Evolutionary conservation across 2,888 invertebrate genomes (phyloP).

Genomic region (Agrilus biguttatus): DNA sequence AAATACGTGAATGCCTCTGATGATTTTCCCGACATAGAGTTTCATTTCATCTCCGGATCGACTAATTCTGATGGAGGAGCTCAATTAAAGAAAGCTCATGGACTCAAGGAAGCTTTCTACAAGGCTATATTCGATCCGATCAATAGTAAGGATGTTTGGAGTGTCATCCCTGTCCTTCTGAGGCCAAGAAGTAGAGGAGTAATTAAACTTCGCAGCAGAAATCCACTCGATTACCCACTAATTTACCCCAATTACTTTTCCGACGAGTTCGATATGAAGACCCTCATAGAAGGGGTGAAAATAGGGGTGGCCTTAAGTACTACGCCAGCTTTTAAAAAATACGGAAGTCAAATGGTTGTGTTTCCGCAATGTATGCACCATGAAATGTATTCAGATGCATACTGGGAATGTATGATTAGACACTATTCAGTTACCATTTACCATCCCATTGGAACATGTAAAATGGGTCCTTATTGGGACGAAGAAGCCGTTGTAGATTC

Average conservation of each 20-base stretch:
- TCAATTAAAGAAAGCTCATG: conserved; percentile 67
- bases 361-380: conserved; percentile 67
- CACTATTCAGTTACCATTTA: conserved; percentile 74
- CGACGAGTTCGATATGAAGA: conserved; percentile 65
- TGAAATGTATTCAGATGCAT: conserved; percentile 54
- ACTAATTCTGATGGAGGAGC: conserved; percentile 76
- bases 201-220: conserved; percentile 64
- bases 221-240: conserved; percentile 77
- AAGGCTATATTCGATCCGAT: conserved; percentile 60
- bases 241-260: conserved; percentile 86
- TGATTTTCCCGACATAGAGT: conserved; percentile 81
- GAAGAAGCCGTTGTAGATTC: conserved; percentile 71
- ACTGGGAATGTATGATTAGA: conserved; percentile 79
- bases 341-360: conserved; percentile 55
- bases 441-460: conserved; percentile 75
- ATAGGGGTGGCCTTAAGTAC: conserved; percentile 67
- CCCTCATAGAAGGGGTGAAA: conserved; percentile 73
- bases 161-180: conserved; percentile 69
- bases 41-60: conserved; percentile 78
- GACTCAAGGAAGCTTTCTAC: conserved; percentile 60
- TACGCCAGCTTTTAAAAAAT: conserved; percentile 60
- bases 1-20: conserved; percentile 65
- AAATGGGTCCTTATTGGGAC: conserved; percentile 84
- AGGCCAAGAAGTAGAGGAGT: conserved; percentile 73
- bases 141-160: conserved; percentile 66